Base-by-base conservation (phyloP, 2,888 invertebrate species). In the Hypomecis punctinalis region DNA sequence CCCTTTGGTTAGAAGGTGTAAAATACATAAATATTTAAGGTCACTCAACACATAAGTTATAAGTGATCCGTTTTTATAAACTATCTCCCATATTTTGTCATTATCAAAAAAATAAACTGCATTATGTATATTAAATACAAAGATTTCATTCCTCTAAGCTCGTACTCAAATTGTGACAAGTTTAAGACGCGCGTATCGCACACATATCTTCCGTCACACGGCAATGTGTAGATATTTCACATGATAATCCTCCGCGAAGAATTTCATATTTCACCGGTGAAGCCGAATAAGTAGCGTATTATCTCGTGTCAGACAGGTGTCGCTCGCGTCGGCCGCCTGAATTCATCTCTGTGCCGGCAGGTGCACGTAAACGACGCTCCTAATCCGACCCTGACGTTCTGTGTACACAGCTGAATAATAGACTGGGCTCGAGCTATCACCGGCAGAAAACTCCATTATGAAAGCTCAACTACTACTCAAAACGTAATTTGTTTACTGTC, bases 241-340 rank as follows among this genome's bases (percentile, higher is more conserved):
- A 77, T 76, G 80, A 82, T 86, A 86, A 88, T 87, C 86, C 82
- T 71, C 68, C 75, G 77, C 78, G 83, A 88, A 84, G 84, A 87
- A 84, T 86, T 86, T 86, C 88, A 90, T 90, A 91, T 91, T 89
- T 90, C 87, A 89, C 86, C 82, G 80, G 78, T 81, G 80, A 84
- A 89, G 80, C 79, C 83, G 81, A 85, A 89, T 89, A 89, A 89
- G 89, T 86, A 88, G 85, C 85, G 86, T 86, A 86, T 88, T 89
- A 88, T 88, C 85, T 88, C 82, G 79, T 81, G 83, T 83, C 82
- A 88, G 90, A 90, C 90, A 91, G 90, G 88, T 91, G 90, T 90
- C 90, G 86, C 88, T 85, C 77, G 79, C 81, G 84, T 83, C 86
- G 83, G 78, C 82, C 80, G 79, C 79, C 84, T 86, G 88, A 88